Conservation (phyloP, 2,888 invertebrate genomes). For the Drosophila mettleri region DNA sequence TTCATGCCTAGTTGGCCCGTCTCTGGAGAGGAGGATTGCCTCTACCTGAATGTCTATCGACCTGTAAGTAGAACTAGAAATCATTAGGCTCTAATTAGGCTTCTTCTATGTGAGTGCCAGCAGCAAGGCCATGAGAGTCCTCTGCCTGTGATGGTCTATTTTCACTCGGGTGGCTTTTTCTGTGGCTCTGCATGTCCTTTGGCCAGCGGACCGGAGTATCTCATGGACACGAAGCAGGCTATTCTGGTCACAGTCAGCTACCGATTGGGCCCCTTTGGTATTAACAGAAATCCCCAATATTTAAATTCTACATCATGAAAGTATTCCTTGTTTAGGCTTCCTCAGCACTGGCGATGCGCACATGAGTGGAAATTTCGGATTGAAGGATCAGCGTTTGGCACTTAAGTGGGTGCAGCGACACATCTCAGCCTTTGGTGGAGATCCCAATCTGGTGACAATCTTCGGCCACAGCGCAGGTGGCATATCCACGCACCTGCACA, state of each 20-base stretch:
- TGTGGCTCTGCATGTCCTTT: slow-evolving; percentile 84
- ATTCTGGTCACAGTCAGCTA: slow-evolving; percentile 84
- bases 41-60: slow-evolving; percentile 86
- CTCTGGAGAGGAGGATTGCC: slow-evolving; percentile 85
- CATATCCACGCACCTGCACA: slow-evolving; percentile 84
- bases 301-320: background rate
- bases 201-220: slow-evolving; percentile 84
- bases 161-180: slow-evolving; percentile 86
- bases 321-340: slow-evolving; percentile 57
- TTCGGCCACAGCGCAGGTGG: slow-evolving; percentile 86
- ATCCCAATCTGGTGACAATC: slow-evolving; percentile 84
- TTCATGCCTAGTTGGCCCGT: slow-evolving; percentile 66
- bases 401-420: slow-evolving; percentile 85
- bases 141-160: slow-evolving; percentile 85
- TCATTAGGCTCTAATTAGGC: too few species aligned
- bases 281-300: rapidly evolving
- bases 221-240: slow-evolving; percentile 85
- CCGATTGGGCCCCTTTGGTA: slow-evolving; percentile 81
- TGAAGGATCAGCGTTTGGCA: slow-evolving; percentile 85
- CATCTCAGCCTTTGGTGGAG: slow-evolving; percentile 84
- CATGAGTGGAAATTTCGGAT: slow-evolving; percentile 85
- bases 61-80: slow-evolving; percentile 61
- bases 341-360: slow-evolving; percentile 84
- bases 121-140: slow-evolving; percentile 18
- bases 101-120: background rate